Base-by-base conservation (phyloP, 2,797 vertebrate genomes). In the Coregonus suidteri region DNA sequence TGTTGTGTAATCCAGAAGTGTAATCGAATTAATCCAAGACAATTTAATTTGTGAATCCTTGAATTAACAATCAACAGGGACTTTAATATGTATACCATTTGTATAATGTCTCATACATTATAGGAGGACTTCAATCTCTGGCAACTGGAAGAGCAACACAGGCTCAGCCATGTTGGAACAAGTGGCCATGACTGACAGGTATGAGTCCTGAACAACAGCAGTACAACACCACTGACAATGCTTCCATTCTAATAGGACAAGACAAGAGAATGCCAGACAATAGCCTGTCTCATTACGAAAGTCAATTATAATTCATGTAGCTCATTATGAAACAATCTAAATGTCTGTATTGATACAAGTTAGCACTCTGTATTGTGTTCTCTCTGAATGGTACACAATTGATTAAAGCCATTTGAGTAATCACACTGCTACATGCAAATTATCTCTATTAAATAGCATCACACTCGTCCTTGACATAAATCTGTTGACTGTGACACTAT, bases 41-140 rank as follows among this genome's bases (percentile, higher is more conserved):
- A 30, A 11, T 59, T n/a, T n/a, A 59, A n/a, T 59, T 59, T 16
- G 56, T 59, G 56, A 59, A 20, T 7, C 56, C 18, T 6, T n/a
- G 56, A 59, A 59, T 59, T 59, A 15, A 59, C 20, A 25, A 64
- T 64, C 59, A 25, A 11, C 56, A 64, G 9, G n/a, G 9, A 25
- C 25, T 64, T 20, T 3, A 64, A 64, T 11, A 47, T 47, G 41
- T 47, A 13, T 47, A 47, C 41, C 9, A 47, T 47, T 25, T 64
- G 59, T 64, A 25, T 73, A 53, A 20, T 66, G 34, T 70, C 65
- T 78, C 18, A 77, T 68, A 70, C 54, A 34, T 35, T 62, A 69
- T 88, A 99, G 98, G 98, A 97, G 97, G 88, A 99, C 98, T 5
- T 99, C 98, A 15, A 96, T 99, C 93, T 98, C 98, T 4, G 98